Conservation (phyloP, 2,797 vertebrate genomes). For the Masticophis lateralis region DNA sequence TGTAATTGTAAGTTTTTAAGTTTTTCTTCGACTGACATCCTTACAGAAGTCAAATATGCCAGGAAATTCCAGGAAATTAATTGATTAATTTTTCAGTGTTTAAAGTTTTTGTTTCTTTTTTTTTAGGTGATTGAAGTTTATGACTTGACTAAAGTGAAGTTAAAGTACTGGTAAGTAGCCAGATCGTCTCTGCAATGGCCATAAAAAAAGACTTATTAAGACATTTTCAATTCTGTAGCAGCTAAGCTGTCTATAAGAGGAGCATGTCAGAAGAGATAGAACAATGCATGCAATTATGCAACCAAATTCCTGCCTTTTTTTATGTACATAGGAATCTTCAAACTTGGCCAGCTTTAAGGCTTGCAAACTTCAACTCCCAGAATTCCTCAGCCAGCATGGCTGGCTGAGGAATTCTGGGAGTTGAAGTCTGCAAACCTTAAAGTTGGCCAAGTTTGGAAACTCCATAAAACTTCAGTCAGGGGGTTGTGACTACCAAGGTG, state of each 20-base stretch:
- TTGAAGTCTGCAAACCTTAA: too few relatives aligned
- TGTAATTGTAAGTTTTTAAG: not conserved
- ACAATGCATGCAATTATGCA: not conserved
- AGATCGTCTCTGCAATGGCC: not conserved
- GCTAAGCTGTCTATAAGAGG: not conserved
- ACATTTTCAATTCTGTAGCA: not conserved
- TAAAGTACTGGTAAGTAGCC: conserved; percentile 97
- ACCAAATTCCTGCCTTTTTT: not conserved
- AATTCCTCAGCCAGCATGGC: too few relatives aligned
- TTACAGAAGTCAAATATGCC: not conserved
- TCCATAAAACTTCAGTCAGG: not conserved
- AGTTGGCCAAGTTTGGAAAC: too few relatives aligned
- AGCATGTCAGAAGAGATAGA: not conserved
- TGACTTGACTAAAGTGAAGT: conserved; percentile 98
- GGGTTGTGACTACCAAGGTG: not conserved
- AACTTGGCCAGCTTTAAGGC: not conserved
- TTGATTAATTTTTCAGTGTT: not conserved
- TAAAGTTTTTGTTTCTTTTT: conserved; percentile 37
- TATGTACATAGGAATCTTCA: not conserved
- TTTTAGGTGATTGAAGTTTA: conserved; percentile 97
- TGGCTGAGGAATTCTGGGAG: too few relatives aligned
- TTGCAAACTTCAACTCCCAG: too few relatives aligned
- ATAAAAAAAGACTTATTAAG: not conserved
- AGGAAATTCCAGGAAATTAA: not conserved
- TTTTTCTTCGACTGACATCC: not conserved